Percentiles rank a stretch among this genome's conserved stretches.
Conservation (phyloP, 2,113 vertebrate genomes). For the Rana temporaria region DNA sequence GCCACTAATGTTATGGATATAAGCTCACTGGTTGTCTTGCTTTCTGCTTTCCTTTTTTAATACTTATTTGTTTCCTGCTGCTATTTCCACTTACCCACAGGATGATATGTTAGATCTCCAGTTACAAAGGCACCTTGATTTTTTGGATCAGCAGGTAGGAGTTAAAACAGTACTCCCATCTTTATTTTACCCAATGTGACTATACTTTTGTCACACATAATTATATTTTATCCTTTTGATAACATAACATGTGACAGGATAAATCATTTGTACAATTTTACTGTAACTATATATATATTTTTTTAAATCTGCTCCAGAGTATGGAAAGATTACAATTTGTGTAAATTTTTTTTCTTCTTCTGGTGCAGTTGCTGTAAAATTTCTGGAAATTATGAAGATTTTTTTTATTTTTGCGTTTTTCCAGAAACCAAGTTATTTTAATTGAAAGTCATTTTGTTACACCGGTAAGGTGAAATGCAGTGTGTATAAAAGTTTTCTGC, state of each 20-base stretch:
- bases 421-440: no score
- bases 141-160: constrained; percentile 98
- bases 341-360: no score
- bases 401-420: no score
- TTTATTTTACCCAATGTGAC: neutral
- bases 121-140: constrained; percentile 98
- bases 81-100: constrained; percentile 70
- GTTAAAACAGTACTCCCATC: constrained; percentile 62
- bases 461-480: no score
- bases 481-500: no score
- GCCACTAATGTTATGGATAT: constrained; percentile 3
- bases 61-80: constrained; percentile 59
- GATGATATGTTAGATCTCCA: constrained; percentile 98
- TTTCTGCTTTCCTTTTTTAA: constrained; percentile 62
- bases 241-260: neutral
- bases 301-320: no score
- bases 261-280: neutral
- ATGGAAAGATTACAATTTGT: no score
- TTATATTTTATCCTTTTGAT: constrained; percentile 49
- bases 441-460: no score
- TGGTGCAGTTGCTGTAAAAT: no score
- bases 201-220: constrained; percentile 43
- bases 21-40: constrained; percentile 13
- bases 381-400: no score
- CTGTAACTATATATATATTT: neutral